phyloP scores from a whole-genome alignment of 1,140 invertebrate genomes.

The Orius insidiosus region DNA sequence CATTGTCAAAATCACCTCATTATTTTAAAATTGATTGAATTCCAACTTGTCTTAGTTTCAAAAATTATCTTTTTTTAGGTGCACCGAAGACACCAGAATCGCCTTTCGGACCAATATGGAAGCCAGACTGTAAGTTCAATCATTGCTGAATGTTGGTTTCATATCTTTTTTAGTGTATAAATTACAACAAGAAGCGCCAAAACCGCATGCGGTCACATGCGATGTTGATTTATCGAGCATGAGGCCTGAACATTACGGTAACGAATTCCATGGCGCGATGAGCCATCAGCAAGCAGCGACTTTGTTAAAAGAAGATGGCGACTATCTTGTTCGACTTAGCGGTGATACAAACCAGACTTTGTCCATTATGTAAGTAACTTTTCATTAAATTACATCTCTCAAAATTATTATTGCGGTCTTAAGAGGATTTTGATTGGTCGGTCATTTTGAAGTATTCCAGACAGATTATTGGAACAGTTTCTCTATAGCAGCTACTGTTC shows the following conservation, averaged over 20 bases:
- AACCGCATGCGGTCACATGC: conserved; percentile 48
- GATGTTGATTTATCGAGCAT: conserved; percentile 28
- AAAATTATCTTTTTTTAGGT: conserved; percentile 9
- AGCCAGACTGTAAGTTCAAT: conserved; percentile 29
- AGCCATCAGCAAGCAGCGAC: conserved; percentile 50
- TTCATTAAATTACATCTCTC: conserved; percentile 2
- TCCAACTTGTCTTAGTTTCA: no score
- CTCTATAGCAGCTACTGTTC: no score
- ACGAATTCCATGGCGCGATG: conserved; percentile 63
- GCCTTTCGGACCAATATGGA: conserved; percentile 26
- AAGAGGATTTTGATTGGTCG: no score
- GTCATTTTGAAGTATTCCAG: no score
- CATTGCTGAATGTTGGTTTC: neutral
- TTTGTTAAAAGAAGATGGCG: conserved; percentile 52
- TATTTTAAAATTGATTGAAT: no score
- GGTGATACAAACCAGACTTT: conserved; percentile 49
- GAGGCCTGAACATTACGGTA: conserved; percentile 37
- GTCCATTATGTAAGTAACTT: conserved; percentile 41
- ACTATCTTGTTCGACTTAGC: conserved; percentile 67
- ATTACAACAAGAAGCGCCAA: conserved; percentile 68
- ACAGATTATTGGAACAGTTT: no score
- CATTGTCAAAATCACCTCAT: no score
- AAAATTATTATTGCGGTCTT: neutral
- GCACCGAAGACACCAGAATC: conserved; percentile 12
- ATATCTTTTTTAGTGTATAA: conserved; percentile 47